Conservation (phyloP, 2,888 invertebrate species). For the Plebejus melissa region DNA sequence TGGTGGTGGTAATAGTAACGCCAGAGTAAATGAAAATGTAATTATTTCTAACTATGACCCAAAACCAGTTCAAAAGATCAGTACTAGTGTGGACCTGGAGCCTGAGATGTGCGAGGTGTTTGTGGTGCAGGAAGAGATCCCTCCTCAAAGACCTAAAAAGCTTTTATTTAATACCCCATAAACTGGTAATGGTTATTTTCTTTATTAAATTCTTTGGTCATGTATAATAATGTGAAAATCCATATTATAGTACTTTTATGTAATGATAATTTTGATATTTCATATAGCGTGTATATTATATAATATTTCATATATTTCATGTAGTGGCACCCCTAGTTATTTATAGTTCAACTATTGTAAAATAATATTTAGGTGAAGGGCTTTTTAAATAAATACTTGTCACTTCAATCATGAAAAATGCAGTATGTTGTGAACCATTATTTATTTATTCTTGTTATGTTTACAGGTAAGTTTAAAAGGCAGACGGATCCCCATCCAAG, state of each 20-base stretch:
- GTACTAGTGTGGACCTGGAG: neutral
- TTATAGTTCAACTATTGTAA: no score
- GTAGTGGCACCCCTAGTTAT: no score
- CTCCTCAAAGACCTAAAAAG: neutral
- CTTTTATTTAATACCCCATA: neutral
- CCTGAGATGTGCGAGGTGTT: neutral
- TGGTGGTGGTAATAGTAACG: neutral
- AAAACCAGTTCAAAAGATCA: neutral
- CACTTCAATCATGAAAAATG: neutral
- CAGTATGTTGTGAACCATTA: no score
- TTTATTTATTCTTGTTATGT: neutral
- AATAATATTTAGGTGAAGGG: no score
- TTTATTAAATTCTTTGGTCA: neutral
- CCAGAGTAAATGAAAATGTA: neutral
- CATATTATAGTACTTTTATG: no score
- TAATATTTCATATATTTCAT: no score
- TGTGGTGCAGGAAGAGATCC: neutral
- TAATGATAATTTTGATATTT: neutral
- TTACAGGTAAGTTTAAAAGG: neutral
- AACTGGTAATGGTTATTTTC: neutral
- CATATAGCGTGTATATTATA: neutral
- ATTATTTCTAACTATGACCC: neutral
- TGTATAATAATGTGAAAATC: no score
- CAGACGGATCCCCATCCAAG: neutral
- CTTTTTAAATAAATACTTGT: no score